These are phyloP conservation scores for Sarcophaga subvicina DNA, from an alignment of 2,888 invertebrate species.

Conservation along the genomic window DNA sequence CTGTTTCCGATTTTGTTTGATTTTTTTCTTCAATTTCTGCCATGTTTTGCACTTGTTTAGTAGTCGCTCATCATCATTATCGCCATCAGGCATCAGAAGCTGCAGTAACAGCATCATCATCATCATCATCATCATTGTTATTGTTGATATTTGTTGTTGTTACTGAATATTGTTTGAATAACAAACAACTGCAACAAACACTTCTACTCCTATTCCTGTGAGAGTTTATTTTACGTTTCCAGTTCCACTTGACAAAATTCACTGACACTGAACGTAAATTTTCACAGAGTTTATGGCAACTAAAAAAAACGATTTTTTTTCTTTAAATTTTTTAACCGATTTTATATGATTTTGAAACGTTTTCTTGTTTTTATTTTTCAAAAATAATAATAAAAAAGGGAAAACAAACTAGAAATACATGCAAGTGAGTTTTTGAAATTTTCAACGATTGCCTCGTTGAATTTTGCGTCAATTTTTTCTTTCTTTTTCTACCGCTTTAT, in stretches of 20 bases:
- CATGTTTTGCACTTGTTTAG: conserved; percentile 24
- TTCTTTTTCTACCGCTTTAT: background rate
- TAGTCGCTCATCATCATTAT: background rate
- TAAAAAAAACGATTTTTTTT: background rate
- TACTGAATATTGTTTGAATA: conserved; percentile 57
- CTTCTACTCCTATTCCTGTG: conserved; percentile 48
- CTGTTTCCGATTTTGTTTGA: conserved; percentile 28
- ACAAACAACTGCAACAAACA: conserved; percentile 45
- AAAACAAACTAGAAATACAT: conserved; percentile 28
- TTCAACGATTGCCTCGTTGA: conserved; percentile 70
- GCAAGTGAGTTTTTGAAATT: conserved; percentile 53
- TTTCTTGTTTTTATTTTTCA: conserved; percentile 12
- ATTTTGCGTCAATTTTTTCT: background rate
- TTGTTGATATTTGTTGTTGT: conserved; percentile 60
- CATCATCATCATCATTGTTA: conserved; percentile 39
- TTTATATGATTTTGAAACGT: conserved; percentile 9
- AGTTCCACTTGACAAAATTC: conserved; percentile 72
- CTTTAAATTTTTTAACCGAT: conserved; percentile 37
- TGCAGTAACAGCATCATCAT: conserved; percentile 28
- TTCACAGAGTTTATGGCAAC: conserved; percentile 66
- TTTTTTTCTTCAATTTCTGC: conserved; percentile 21
- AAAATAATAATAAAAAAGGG: conserved; percentile 27
- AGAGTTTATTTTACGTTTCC: conserved; percentile 71
- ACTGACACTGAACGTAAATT: conserved; percentile 70
- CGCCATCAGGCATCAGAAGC: background rate